Evolutionary conservation across 2,113 vertebrate species (phyloP).

Genomic region (Coturnix japonica): DNA sequence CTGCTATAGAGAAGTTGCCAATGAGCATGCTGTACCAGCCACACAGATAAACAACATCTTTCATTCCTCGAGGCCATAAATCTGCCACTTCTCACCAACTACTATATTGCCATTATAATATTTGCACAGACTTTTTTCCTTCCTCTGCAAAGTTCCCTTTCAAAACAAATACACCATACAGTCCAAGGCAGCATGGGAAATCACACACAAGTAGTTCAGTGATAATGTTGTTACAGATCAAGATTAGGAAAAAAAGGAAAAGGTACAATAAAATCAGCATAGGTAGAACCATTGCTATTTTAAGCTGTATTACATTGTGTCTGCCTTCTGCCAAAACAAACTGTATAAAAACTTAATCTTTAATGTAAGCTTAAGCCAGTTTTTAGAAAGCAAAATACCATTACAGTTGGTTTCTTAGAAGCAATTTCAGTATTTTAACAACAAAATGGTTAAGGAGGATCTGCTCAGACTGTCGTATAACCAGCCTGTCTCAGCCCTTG

Average conservation of each 20-base stretch:
- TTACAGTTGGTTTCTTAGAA: neutral
- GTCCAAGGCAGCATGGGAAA: neutral
- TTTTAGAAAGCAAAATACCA: neutral
- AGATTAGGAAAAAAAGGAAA: neutral
- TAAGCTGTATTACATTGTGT: rapidly evolving
- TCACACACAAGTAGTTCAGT: neutral
- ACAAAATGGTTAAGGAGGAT: neutral
- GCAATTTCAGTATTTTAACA: constrained; percentile 16
- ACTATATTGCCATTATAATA: neutral
- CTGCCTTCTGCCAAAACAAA: neutral
- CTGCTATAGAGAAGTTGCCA: neutral
- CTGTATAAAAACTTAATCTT: neutral
- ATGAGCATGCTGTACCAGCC: neutral
- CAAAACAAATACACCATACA: neutral
- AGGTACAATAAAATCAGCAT: neutral
- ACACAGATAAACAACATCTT: neutral
- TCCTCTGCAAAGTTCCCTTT: neutral
- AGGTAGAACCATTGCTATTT: neutral
- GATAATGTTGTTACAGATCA: neutral
- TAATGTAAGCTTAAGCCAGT: neutral
- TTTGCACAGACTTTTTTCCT: neutral
- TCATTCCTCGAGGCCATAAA: neutral
- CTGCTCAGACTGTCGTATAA: neutral
- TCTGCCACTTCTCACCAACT: neutral
- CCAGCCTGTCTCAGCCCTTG: neutral